These are phyloP conservation scores for Fistularia tabacaria DNA, from an alignment of 2,797 vertebrate species.

Conservation along the genomic window DNA sequence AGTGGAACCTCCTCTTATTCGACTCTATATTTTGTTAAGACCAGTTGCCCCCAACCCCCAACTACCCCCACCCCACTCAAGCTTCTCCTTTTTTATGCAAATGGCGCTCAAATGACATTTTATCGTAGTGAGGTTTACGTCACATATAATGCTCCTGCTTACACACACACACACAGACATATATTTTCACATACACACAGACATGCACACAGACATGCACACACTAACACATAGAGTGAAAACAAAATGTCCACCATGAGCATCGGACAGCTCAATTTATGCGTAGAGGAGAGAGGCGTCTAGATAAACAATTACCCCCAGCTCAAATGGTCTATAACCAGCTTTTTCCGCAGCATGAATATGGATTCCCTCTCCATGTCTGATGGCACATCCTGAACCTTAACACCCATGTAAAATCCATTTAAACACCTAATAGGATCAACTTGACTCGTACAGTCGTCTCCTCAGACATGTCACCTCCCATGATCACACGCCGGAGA, in stretches of 20 bases:
- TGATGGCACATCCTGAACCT: slow-evolving; percentile 67
- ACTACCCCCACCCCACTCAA: slow-evolving; percentile 2
- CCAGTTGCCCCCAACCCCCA: too few relatives aligned
- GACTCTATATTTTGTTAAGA: not conserved
- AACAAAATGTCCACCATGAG: slow-evolving; percentile 71
- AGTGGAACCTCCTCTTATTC: not conserved
- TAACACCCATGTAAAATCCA: slow-evolving; percentile 78
- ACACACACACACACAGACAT: slow-evolving; percentile 2
- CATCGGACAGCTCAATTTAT: slow-evolving; percentile 68
- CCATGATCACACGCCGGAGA: slow-evolving; percentile 34
- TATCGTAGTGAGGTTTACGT: slow-evolving; percentile 52
- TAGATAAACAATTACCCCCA: slow-evolving; percentile 71
- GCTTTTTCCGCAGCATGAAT: slow-evolving; percentile 67
- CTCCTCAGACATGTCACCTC: slow-evolving; percentile 59
- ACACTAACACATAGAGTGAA: slow-evolving; percentile 20
- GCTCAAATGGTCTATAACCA: slow-evolving; percentile 61
- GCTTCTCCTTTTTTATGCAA: slow-evolving; percentile 62
- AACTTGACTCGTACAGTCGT: slow-evolving; percentile 59
- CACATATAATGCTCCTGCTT: slow-evolving; percentile 32
- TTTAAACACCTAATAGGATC: slow-evolving; percentile 78
- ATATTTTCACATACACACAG: too few relatives aligned
- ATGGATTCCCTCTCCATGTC: slow-evolving; percentile 66
- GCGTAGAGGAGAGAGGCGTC: slow-evolving; percentile 52
- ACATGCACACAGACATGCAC: not conserved
- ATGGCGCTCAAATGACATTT: slow-evolving; percentile 67